Base-by-base conservation (phyloP, 2,797 vertebrate species). In the Bovichtus variegatus region DNA sequence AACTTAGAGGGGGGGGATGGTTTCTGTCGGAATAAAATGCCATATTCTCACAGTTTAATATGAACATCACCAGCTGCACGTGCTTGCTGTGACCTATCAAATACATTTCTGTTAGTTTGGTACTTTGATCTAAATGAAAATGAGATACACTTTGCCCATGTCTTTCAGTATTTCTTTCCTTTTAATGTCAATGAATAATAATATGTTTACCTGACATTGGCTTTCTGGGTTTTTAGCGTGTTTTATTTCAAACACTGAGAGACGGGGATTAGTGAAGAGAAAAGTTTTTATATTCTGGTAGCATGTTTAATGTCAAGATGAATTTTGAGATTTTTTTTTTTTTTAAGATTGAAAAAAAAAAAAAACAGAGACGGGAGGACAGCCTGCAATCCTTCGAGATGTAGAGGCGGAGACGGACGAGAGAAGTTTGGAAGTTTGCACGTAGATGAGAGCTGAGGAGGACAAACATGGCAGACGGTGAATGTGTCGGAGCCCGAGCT, bases 361-460 rank as follows among this genome's bases (percentile, higher is more conserved):
- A 81, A n/a, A n/a, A n/a, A n/a, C n/a, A n/a, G 54, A 74, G 51
- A 66, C 31, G 21, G 21, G 58, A 61, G 41, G 76, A 81, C 59
- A 79, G 67, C 47, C 51, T 79, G 64, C 54, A 81, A 83, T 74
- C 78, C 66, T 64, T 74, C 6, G 50, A 69, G 74, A 72, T 23
- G 82, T 71, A 34, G 63, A 70, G 59, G 67, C 29, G 49, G 80
- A 86, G 65, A 70, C 2, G 40, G 49, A 41, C 23, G 71, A 84
- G 87, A 91, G 85, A 82, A 67, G 78, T 62, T 78, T 84, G 85
- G 80, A 87, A 76, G 85, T 89, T 92, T 91, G 91, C 84, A 93
- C 55, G 85, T 88, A 66, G 86, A 88, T 65, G 74, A 88, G 86
- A 85, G 84, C 27, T 53, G 47, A 67, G 78, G 78, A 84, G 65